These are phyloP conservation scores for Drosophila kuntzei DNA, from an alignment of 2,888 invertebrate species.

Conservation along the genomic window DNA sequence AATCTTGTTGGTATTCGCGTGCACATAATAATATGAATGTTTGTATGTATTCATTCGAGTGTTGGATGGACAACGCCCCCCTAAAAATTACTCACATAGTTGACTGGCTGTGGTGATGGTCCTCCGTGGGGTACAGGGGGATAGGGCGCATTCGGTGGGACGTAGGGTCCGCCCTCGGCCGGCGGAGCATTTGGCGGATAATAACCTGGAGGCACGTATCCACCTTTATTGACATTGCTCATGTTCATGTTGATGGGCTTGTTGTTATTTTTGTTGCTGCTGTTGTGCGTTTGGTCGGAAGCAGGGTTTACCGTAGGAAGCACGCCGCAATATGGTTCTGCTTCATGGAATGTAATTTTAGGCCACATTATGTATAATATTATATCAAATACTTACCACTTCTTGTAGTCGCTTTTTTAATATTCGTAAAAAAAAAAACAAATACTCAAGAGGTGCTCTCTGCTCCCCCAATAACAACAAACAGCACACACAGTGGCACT, in stretches of 20 bases:
- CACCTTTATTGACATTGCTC: slow-evolving; percentile 82
- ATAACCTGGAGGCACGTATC: slow-evolving; percentile 82
- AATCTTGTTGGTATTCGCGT: not conserved
- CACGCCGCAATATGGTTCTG: slow-evolving; percentile 6
- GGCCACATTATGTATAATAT: not conserved
- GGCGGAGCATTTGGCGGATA: slow-evolving; percentile 73
- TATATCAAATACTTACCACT: not conserved
- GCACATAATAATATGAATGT: not conserved
- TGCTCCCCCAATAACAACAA: too few species aligned
- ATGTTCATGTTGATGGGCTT: slow-evolving; percentile 61
- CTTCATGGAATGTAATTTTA: not conserved
- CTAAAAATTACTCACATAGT: slow-evolving; percentile 72
- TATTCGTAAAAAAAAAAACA: too few species aligned
- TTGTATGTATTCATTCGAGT: not conserved
- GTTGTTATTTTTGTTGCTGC: slow-evolving; percentile 5
- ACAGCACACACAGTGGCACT: too few species aligned
- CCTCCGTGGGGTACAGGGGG: slow-evolving; percentile 14
- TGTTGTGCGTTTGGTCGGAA: slow-evolving; percentile 29
- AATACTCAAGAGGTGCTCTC: too few species aligned
- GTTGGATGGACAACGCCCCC: slow-evolving; percentile 20
- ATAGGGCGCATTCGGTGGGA: slow-evolving; percentile 32
- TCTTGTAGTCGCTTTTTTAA: not conserved
- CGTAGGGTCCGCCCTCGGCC: slow-evolving; percentile 54
- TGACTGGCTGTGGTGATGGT: slow-evolving; percentile 54
- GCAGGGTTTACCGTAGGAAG: slow-evolving; percentile 7